Conservation (phyloP, 2,888 invertebrate genomes). For the Temnothorax ravouxi region DNA sequence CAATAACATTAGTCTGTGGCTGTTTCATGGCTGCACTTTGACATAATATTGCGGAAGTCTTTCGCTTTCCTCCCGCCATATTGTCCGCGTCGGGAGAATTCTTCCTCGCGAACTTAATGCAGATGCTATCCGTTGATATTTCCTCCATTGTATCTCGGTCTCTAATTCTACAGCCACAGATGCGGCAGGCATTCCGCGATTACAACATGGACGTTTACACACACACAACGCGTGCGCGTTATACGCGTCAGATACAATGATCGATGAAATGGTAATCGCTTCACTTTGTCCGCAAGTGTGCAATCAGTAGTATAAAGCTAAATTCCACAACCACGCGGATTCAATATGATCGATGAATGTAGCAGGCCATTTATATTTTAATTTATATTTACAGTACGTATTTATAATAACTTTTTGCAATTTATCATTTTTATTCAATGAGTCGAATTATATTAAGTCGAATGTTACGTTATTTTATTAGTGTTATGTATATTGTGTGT, state of each 20-base stretch:
- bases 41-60: slow-evolving; percentile 36
- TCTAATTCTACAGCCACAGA: background rate
- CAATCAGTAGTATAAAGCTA: slow-evolving; percentile 11
- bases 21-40: slow-evolving; percentile 24
- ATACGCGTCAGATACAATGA: slow-evolving; percentile 20
- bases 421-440: background rate
- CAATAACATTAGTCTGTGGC: slow-evolving; percentile 34
- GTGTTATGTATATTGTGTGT: background rate
- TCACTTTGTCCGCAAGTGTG: slow-evolving; percentile 11
- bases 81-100: background rate
- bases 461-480: background rate
- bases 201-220: background rate
- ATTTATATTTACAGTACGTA: background rate
- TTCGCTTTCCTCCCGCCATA: background rate
- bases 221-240: background rate
- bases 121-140: background rate
- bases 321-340: slow-evolving; percentile 4
- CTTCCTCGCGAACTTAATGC: background rate
- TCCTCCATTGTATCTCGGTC: background rate
- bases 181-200: slow-evolving; percentile 17
- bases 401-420: slow-evolving; percentile 9
- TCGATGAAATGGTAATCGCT: slow-evolving; percentile 38
- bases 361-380: background rate
- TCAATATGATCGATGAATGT: slow-evolving; percentile 24
- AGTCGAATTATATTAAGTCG: background rate